These are phyloP conservation scores for Scomber colias DNA, from an alignment of 2,113 vertebrate genomes.

Conservation along the genomic window DNA sequence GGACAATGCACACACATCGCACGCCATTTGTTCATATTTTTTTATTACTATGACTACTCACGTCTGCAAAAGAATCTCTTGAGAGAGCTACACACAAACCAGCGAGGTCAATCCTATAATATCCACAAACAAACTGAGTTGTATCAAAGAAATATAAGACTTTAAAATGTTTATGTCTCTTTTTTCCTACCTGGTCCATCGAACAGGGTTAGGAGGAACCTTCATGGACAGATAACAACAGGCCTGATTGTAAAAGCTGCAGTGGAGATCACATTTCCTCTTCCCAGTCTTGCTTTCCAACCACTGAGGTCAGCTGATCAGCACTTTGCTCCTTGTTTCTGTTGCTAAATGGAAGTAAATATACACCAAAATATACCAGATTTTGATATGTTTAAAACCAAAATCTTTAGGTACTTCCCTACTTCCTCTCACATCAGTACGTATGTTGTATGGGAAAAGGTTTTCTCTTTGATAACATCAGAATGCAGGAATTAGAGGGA, in stretches of 20 bases:
- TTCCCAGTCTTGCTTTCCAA: conserved; percentile 59
- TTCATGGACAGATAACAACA: conserved; percentile 44
- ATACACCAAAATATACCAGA: too few species aligned
- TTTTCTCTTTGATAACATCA: too few species aligned
- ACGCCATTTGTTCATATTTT: too few species aligned
- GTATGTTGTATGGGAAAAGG: too few species aligned
- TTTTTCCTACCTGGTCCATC: conserved; percentile 1
- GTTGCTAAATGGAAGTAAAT: conserved; percentile 12
- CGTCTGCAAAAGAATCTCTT: too few species aligned
- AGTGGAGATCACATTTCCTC: conserved; percentile 56
- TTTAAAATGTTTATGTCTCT: neutral
- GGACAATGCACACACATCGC: too few species aligned
- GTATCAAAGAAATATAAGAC: conserved; percentile 3
- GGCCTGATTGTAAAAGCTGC: conserved; percentile 35
- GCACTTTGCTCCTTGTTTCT: neutral
- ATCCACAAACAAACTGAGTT: neutral
- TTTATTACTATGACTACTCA: too few species aligned
- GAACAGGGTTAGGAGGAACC: conserved; percentile 18
- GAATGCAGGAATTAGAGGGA: neutral
- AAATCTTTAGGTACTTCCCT: too few species aligned
- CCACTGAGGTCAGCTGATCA: conserved; percentile 50
- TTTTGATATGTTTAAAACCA: too few species aligned
- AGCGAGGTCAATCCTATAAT: conserved; percentile 3
- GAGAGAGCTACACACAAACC: neutral
- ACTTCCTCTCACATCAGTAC: too few species aligned